Base-by-base conservation (phyloP, 2,113 vertebrate genomes). In the Silurus meridionalis region DNA sequence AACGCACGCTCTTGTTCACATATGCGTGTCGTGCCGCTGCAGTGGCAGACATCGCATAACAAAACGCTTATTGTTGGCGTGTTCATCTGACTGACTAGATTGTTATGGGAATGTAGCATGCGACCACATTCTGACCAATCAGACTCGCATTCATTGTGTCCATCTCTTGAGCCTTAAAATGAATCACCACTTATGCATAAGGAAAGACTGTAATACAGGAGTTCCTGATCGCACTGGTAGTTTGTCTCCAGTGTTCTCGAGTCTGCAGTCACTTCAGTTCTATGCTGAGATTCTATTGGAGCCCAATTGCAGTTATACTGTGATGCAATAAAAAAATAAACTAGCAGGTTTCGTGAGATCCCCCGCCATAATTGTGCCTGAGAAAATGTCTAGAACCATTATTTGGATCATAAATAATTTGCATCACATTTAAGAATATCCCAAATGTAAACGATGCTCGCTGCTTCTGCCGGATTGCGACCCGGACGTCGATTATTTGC, bases 51-150 rank as follows among this genome's bases (percentile, higher is more conserved):
- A 72, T 69, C 28, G 66, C 15, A 23, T 72, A 63, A 87, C 85
- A 89, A 77, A 84, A 55, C 52, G 8, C 53, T 21, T 46, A 55
- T 85, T 87, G 85, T 89, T 46, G 25, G 28, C 64, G 86, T 72
- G 77, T 66, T 75, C 19, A 7, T 15, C 72, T 83, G 74, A 71
- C 66, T 25, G 72, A 81, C 52, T 67, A 9, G 37, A 28, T 60
- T 84, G 13, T 66, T 71, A 25, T 37, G n/a, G 37, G 57, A 85
- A 23, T 25, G 66, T 14, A 58, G 6, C 55, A 61, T 60, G 28
- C 13, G n/a, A 82, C 11, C 23, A 53, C 7, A 11, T 6, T 58
- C 60, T n/a, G 10, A 74, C n/a, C 64, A n/a, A 8, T 28, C 8
- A 13, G 23, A 57, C 14, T 28, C 28, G 48, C n/a, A 15, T 63